Conservation (phyloP, 2,113 vertebrate genomes). For the Hemichromis elongatus region DNA sequence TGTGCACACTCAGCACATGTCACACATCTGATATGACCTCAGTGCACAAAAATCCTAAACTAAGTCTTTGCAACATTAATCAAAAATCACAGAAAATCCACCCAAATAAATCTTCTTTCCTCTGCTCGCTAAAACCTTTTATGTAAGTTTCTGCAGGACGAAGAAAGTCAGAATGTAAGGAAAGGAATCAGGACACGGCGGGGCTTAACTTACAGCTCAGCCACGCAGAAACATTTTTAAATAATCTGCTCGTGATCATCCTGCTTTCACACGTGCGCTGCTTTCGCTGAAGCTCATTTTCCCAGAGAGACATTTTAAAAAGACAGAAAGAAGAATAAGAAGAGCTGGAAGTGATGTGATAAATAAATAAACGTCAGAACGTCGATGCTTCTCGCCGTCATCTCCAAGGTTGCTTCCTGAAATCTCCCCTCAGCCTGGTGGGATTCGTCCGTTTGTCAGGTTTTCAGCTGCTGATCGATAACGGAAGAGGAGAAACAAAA, state of each 20-base stretch:
- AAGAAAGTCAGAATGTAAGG: neutral
- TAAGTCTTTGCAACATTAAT: neutral
- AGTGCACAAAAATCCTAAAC: neutral
- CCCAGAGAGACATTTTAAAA: neutral
- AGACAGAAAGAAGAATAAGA: neutral
- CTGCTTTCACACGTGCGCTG: neutral
- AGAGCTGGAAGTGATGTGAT: conserved; percentile 1
- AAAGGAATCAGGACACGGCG: neutral
- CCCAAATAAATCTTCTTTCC: neutral
- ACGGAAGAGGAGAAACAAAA: neutral
- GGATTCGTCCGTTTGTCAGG: neutral
- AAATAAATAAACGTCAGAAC: conserved; percentile 20
- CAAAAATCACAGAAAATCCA: neutral
- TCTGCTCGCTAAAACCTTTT: neutral
- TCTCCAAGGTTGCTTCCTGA: conserved; percentile 35
- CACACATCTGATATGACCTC: neutral
- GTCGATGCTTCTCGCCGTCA: neutral
- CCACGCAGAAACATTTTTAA: neutral
- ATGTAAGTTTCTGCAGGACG: neutral
- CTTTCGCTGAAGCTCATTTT: neutral
- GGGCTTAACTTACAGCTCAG: neutral
- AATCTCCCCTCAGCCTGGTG: conserved; percentile 22
- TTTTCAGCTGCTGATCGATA: neutral
- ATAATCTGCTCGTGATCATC: neutral
- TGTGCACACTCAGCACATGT: neutral